Evolutionary conservation across 2,888 invertebrate species (phyloP), one percentile per base, ranked within the genome.

Genomic region (Oxytorus armatus): DNA sequence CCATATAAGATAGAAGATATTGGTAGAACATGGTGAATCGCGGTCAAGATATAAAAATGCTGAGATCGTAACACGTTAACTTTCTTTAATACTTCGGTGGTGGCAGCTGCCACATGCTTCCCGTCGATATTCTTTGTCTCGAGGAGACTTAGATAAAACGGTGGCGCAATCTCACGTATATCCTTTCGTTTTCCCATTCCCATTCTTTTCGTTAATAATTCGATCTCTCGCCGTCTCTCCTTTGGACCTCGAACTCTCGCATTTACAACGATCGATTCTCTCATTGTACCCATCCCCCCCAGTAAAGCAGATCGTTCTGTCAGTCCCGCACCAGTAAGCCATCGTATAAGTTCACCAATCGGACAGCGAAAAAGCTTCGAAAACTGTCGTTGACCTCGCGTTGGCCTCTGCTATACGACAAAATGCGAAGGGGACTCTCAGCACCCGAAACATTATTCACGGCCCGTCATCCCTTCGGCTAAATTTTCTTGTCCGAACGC

Each of bases 361-460:
- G 14, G 7, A 21, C 11, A 51, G 39, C 7, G 44, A 61, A 44
- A 57, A 57, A 57, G 57, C 36, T 57, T 14, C 21, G 39, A 51
- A 51, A 66, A 66, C 29, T 44, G 44, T 39, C 55, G 70, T 49
- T 70, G 59, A 59, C 57, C 70, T n/a, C n/a, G 21, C 57, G 57
- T 69, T 68, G 65, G 75, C 65, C 75, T 59, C 18, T 16, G 25
- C 33, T 68, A 55, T 57, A 47, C 42, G 57, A 57, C 21, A 36
- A 44, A 66, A 51, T n/a, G 47, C 39, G 47, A 57, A 29, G 57
- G 36, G 51, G 59, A 57, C 36, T 51, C 57, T 65, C 18, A 42
- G 44, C 55, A 57, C 74, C 57, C 49, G 21, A 75, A 75, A 76
- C 79, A 79, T 79, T 79, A 79, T 79, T 79, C 79, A 79, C 75